A percentile compares a stretch with the other conserved stretches of the same genome.
Evolutionary conservation across 2,888 invertebrate genomes (phyloP).

Genomic region (Gandaritis pyraliata): DNA sequence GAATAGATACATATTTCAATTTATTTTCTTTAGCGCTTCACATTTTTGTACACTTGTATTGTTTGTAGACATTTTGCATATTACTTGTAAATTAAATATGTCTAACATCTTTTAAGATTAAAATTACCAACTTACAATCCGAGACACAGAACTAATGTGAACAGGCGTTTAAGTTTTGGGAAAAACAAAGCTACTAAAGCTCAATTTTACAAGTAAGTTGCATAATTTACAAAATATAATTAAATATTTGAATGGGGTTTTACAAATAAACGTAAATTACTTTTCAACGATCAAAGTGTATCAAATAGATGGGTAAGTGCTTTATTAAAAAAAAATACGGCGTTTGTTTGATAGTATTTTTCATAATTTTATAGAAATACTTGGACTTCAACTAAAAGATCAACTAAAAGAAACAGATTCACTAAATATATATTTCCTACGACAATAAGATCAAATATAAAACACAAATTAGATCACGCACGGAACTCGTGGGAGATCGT

Average conservation of each 20-base stretch:
- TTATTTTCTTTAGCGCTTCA: too few species aligned
- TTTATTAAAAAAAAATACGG: too few species aligned
- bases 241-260: too few species aligned
- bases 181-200: slow-evolving; percentile 40
- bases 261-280: too few species aligned
- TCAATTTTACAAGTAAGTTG: slow-evolving; percentile 29
- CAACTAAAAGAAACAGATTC: slow-evolving; percentile 17
- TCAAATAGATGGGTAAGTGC: too few species aligned
- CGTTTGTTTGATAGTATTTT: too few species aligned
- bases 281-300: too few species aligned
- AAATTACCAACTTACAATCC: slow-evolving; percentile 36
- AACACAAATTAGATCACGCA: slow-evolving; percentile 14
- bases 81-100: too few species aligned
- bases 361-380: background rate
- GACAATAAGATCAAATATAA: slow-evolving; percentile 9
- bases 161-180: slow-evolving; percentile 51
- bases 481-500: slow-evolving; percentile 48
- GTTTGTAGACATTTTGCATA: too few species aligned
- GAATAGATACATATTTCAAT: too few species aligned
- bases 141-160: slow-evolving; percentile 45
- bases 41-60: too few species aligned
- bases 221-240: background rate
- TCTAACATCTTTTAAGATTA: slow-evolving; percentile 44
- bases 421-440: slow-evolving; percentile 39
- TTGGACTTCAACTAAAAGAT: slow-evolving; percentile 15